Conservation (phyloP, 1,140 invertebrate genomes). For the Conus ventricosus region DNA sequence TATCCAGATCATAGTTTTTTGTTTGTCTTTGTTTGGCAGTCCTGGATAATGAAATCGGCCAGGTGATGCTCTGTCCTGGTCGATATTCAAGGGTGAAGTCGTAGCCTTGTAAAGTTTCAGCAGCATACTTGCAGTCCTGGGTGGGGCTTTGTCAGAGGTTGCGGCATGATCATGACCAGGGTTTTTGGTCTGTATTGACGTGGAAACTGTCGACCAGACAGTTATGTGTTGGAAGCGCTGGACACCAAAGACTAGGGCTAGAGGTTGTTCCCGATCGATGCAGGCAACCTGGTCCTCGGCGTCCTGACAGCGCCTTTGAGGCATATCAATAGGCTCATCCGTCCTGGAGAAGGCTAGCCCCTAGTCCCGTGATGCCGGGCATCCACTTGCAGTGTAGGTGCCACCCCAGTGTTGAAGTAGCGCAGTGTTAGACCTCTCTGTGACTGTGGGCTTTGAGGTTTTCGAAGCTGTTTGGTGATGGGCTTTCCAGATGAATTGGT, state of each 20-base stretch:
- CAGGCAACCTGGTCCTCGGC: slow-evolving; percentile 74
- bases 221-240: slow-evolving; percentile 78
- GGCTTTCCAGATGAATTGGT: slow-evolving; percentile 38
- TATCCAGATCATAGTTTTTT: too few relatives aligned
- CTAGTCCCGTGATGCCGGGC: slow-evolving; percentile 65
- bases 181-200: too few relatives aligned
- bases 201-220: too few relatives aligned
- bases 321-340: slow-evolving; percentile 71
- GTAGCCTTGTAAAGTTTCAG: too few relatives aligned
- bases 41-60: too few relatives aligned
- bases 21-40: too few relatives aligned
- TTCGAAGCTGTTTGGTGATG: slow-evolving; percentile 22
- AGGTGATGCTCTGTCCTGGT: too few relatives aligned
- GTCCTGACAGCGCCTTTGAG: slow-evolving; percentile 72
- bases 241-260: slow-evolving; percentile 69
- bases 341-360: slow-evolving; percentile 49
- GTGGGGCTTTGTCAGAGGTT: neutral
- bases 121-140: too few relatives aligned
- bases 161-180: slow-evolving; percentile 38
- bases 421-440: slow-evolving; percentile 42
- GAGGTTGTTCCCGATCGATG: slow-evolving; percentile 76
- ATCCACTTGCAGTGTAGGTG: slow-evolving; percentile 51
- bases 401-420: slow-evolving; percentile 48
- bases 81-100: too few relatives aligned
- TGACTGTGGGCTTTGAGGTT: slow-evolving; percentile 48